Conservation (phyloP, 2,888 invertebrate genomes). For the Sceliomorpha sp. region DNA sequence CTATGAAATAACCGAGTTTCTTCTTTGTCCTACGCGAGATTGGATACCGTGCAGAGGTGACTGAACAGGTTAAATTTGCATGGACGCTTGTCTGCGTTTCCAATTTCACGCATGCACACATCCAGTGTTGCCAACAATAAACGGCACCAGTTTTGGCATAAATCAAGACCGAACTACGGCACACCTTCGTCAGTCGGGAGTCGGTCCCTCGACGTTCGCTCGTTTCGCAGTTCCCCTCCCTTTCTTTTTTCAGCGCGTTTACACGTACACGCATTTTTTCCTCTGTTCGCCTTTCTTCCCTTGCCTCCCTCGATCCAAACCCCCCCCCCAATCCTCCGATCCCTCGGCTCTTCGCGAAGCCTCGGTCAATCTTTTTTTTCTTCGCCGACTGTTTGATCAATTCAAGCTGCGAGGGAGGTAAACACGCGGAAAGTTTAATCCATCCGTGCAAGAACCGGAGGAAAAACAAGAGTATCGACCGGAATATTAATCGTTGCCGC, state of each 20-base stretch:
- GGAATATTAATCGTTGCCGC: conserved; percentile 41
- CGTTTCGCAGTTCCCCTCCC: conserved; percentile 2
- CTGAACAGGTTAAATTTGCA: conserved; percentile 74
- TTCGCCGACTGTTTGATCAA: conserved; percentile 5
- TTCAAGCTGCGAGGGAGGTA: conserved; percentile 1
- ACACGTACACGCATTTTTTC: too few species aligned
- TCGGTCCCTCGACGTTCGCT: conserved; percentile 13
- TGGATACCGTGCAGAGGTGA: conserved; percentile 65
- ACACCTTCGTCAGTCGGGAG: conserved; percentile 42
- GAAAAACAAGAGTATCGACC: conserved; percentile 16
- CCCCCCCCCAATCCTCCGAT: too few species aligned
- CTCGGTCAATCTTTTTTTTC: background rate
- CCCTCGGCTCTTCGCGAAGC: too few species aligned
- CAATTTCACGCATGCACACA: conserved; percentile 77
- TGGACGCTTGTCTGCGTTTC: conserved; percentile 77
- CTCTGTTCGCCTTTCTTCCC: background rate
- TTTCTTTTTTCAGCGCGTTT: conserved; percentile 1
- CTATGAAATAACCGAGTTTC: conserved; percentile 23
- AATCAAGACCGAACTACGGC: conserved; percentile 66
- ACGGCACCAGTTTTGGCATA: conserved; percentile 74
- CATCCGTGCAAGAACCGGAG: conserved; percentile 16
- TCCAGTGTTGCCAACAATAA: conserved; percentile 68
- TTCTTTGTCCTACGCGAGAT: conserved; percentile 24
- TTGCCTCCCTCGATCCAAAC: background rate
- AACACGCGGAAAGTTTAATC: conserved; percentile 17